Percentiles rank a stretch among this genome's conserved stretches.
These are phyloP conservation scores for Pammene fasciana DNA, from an alignment of 2,888 invertebrate species.

Conservation along the genomic window DNA sequence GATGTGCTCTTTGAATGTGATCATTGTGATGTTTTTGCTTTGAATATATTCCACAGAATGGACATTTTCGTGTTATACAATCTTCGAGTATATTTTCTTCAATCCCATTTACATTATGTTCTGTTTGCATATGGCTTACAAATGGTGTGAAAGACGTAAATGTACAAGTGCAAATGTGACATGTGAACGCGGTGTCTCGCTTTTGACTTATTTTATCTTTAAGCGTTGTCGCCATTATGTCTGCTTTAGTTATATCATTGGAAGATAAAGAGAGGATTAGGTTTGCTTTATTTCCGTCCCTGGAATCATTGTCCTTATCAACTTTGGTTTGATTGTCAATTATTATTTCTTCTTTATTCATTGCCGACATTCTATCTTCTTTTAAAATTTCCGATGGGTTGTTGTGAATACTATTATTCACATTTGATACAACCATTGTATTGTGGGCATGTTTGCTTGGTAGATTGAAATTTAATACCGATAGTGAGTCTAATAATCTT, in stretches of 20 bases:
- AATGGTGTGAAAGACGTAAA: constrained; percentile 15
- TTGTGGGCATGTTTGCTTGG: background rate
- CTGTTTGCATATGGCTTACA: constrained; percentile 8
- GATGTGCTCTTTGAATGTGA: constrained; percentile 10
- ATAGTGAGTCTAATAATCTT: constrained; percentile 7
- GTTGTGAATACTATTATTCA: background rate
- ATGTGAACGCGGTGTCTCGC: constrained; percentile 13
- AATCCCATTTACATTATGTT: constrained; percentile 12
- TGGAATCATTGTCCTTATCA: background rate
- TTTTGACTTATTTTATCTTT: constrained; percentile 6
- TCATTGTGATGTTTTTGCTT: constrained; percentile 16
- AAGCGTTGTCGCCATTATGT: constrained; percentile 17
- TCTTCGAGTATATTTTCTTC: constrained; percentile 8
- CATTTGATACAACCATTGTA: background rate
- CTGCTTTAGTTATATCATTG: constrained; percentile 3
- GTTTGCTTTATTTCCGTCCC: background rate
- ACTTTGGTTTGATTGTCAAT: background rate
- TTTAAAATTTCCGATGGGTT: background rate
- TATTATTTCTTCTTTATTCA: constrained; percentile 2
- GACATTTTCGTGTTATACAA: constrained; percentile 16
- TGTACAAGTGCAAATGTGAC: constrained; percentile 20
- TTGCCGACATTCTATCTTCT: background rate
- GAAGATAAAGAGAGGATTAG: constrained; percentile 12
- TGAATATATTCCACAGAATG: constrained; percentile 13
- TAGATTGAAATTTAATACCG: background rate